A percentile compares a stretch with the other conserved stretches of the same genome.
phyloP scores from a whole-genome alignment of 2,797 vertebrate species.

The Mycteria americana region DNA sequence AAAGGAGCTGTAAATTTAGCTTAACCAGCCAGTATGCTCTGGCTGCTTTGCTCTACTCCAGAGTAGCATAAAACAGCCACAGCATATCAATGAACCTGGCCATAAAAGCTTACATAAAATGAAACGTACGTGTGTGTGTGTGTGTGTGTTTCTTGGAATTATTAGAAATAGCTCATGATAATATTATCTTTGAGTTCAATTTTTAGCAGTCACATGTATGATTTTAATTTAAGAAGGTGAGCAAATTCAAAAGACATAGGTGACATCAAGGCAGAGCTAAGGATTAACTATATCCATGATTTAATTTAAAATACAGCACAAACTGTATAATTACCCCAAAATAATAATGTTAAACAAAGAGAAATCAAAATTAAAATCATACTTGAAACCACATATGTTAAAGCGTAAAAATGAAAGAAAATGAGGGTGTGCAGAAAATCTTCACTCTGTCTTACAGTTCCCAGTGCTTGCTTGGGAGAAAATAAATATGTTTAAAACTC shows the following conservation, averaged over 20 bases:
- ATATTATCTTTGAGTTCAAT: neutral
- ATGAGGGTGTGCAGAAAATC: neutral
- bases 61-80: constrained; percentile 28
- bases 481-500: neutral
- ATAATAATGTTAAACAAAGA: neutral
- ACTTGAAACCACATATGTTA: neutral
- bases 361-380: neutral
- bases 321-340: neutral
- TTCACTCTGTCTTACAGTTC: neutral
- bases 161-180: neutral
- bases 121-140: neutral
- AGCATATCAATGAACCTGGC: constrained; percentile 4
- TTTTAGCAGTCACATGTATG: neutral
- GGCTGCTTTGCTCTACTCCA: constrained; percentile 10
- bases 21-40: constrained; percentile 6
- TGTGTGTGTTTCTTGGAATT: neutral
- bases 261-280: neutral
- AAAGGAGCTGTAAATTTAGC: constrained; percentile 35
- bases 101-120: constrained; percentile 24
- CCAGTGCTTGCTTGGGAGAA: neutral
- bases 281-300: neutral
- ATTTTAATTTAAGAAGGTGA: constrained; percentile 5
- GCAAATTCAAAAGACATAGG: neutral
- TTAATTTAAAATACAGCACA: neutral
- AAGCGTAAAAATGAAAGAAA: neutral